Evolutionary conservation across 2,113 vertebrate genomes (phyloP).

Genomic region (Hystrix brachyura): DNA sequence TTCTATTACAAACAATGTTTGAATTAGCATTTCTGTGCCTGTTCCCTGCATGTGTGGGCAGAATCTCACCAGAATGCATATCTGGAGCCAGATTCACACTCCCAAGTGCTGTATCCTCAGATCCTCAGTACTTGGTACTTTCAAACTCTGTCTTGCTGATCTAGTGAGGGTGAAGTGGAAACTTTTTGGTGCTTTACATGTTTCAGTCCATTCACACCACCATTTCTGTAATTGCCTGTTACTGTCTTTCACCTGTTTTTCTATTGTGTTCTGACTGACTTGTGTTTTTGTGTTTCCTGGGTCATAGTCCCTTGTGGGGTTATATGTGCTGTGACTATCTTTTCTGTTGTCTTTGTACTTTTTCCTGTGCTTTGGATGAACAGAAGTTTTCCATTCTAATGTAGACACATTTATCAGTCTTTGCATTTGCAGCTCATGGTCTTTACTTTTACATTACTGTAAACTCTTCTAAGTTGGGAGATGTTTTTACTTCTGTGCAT

Average conservation of each 20-base stretch:
- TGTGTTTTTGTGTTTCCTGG: not conserved
- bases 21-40: not conserved
- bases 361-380: not conserved
- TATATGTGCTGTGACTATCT: accelerated
- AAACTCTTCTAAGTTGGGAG: not conserved
- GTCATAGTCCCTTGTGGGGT: not conserved
- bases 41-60: not conserved
- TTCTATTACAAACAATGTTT: not conserved
- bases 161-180: too few relatives aligned
- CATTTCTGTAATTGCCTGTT: not conserved
- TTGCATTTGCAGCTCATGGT: not conserved
- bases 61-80: not conserved
- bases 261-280: not conserved
- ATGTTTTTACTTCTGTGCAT: not conserved
- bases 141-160: not conserved
- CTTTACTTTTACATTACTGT: not conserved
- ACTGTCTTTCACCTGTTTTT: not conserved
- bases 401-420: not conserved
- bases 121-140: not conserved
- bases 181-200: not conserved
- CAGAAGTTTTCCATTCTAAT: not conserved
- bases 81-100: not conserved
- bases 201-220: not conserved
- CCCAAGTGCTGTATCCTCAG: not conserved
- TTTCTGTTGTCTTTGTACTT: not conserved